Evolutionary conservation across 2,113 vertebrate species (phyloP).

Genomic region (Piaya cayana): DNA sequence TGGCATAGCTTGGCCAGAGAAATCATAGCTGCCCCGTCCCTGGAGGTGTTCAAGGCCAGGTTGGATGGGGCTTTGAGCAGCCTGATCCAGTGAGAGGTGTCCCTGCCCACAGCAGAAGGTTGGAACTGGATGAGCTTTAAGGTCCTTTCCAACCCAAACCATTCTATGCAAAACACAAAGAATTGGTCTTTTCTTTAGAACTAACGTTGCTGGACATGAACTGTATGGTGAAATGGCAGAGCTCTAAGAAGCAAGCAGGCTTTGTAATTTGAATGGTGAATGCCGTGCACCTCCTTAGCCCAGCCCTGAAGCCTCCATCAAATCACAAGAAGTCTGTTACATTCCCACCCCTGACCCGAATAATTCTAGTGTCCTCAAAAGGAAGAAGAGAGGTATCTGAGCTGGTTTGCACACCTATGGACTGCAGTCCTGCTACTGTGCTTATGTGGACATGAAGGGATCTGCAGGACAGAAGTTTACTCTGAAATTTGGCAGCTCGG

Average conservation of each 20-base stretch:
- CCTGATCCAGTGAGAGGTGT: no score
- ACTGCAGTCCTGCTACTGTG: background rate
- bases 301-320: background rate
- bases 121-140: no score
- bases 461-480: background rate
- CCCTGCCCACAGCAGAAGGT: no score
- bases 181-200: background rate
- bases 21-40: no score
- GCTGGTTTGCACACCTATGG: background rate
- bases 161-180: background rate
- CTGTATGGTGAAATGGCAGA: background rate
- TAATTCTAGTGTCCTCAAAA: background rate
- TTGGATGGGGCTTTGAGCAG: no score
- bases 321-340: background rate
- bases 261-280: background rate
- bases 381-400: background rate
- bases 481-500: conserved; percentile 2
- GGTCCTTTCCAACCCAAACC: no score
- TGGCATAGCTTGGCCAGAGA: no score
- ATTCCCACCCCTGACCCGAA: background rate
- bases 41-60: no score
- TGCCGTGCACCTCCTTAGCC: background rate
- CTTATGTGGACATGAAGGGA: background rate
- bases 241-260: background rate
- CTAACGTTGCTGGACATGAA: background rate